These are phyloP conservation scores for Subanguina moxae DNA, from an alignment of 1,140 invertebrate genomes.

Conservation along the genomic window DNA sequence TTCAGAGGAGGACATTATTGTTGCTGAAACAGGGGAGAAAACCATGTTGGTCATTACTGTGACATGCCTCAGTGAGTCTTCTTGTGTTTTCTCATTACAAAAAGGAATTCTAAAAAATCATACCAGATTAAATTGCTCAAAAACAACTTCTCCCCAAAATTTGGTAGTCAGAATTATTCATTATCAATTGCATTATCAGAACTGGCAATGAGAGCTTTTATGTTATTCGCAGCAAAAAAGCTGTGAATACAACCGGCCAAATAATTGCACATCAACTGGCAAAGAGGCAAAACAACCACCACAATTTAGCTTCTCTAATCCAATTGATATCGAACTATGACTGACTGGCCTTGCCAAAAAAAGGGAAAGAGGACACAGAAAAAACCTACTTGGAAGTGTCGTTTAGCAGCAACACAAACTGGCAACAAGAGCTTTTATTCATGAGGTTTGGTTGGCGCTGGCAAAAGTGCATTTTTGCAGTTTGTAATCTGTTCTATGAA, in stretches of 20 bases:
- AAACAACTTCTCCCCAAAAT: too few relatives aligned
- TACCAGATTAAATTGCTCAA: too few relatives aligned
- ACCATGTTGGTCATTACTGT: too few relatives aligned
- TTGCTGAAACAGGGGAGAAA: too few relatives aligned
- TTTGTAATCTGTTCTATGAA: constrained; percentile 9
- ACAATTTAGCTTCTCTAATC: not conserved
- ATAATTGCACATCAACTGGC: not conserved
- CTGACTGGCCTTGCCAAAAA: not conserved
- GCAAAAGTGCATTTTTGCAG: constrained; percentile 19
- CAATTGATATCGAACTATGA: not conserved
- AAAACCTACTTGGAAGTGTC: constrained; percentile 28
- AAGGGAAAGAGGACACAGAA: not conserved
- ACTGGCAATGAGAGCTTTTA: too few relatives aligned
- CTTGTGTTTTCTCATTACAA: too few relatives aligned
- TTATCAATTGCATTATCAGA: too few relatives aligned
- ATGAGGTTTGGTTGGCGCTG: constrained; percentile 14
- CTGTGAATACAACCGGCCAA: not conserved
- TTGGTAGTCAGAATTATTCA: too few relatives aligned
- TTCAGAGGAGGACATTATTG: too few relatives aligned
- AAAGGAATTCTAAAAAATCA: too few relatives aligned
- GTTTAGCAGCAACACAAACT: constrained; percentile 20
- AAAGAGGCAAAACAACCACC: too few relatives aligned
- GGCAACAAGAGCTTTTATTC: constrained; percentile 19
- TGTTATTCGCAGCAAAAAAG: not conserved
- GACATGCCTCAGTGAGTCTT: too few relatives aligned